phyloP scores from a whole-genome alignment of 2,113 vertebrate genomes.

The Passer montanus region DNA sequence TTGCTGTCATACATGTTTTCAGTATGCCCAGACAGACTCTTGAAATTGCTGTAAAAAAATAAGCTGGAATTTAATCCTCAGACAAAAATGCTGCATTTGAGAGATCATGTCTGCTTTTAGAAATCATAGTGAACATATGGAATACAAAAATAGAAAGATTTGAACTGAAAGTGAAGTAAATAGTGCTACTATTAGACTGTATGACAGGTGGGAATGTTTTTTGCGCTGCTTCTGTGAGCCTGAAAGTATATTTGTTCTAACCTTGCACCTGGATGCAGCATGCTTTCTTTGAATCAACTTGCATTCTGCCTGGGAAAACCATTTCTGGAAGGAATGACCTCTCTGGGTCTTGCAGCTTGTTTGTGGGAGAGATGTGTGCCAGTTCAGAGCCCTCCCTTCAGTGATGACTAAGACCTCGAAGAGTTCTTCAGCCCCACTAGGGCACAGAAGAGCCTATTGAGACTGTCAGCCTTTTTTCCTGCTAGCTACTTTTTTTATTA shows the following conservation, averaged over 20 bases:
- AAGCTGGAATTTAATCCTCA: neutral
- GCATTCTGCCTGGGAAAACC: conserved; percentile 72
- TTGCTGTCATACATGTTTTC: neutral
- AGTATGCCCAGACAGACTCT: neutral
- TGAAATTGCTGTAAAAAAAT: neutral
- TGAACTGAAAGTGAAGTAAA: neutral
- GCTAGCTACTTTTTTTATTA: conserved; percentile 62
- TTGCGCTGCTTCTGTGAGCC: conserved; percentile 22
- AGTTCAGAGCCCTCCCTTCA: conserved; percentile 38
- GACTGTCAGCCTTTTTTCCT: conserved; percentile 65
- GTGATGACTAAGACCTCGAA: conserved; percentile 64
- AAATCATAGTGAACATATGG: neutral
- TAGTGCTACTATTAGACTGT: neutral
- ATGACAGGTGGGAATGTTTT: neutral
- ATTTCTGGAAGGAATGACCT: conserved; percentile 61
- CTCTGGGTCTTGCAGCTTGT: conserved; percentile 34
- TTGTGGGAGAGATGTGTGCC: conserved; percentile 60
- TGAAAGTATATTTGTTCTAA: conserved; percentile 60
- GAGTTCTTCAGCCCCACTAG: conserved; percentile 69
- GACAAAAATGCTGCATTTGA: neutral
- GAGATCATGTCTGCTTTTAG: neutral
- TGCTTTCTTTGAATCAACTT: conserved; percentile 42
- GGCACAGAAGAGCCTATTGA: conserved; percentile 68
- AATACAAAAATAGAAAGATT: neutral
- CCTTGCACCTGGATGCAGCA: conserved; percentile 51